Percentiles rank a stretch among this genome's conserved stretches.
Evolutionary conservation across 2,113 vertebrate species (phyloP).

Genomic region (Spilogale gracilis): DNA sequence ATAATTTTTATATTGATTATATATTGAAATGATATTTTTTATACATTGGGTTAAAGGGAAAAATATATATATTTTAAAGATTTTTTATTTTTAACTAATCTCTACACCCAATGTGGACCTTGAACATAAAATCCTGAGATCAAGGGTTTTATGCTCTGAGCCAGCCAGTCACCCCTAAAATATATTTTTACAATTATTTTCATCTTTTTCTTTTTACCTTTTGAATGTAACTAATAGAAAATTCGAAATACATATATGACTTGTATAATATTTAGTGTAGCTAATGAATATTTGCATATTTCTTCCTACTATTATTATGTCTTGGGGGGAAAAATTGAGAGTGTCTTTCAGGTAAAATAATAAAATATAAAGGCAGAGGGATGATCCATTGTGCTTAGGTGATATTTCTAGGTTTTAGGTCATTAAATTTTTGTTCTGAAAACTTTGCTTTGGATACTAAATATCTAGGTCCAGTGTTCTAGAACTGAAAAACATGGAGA

Average conservation of each 20-base stretch:
- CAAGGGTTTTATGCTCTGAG: background rate
- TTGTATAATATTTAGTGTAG: background rate
- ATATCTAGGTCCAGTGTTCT: background rate
- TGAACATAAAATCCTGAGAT: background rate
- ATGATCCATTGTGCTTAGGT: background rate
- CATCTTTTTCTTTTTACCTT: background rate
- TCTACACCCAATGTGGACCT: background rate
- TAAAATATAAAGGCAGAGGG: background rate
- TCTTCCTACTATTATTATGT: background rate
- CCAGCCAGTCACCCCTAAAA: background rate
- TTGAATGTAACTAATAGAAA: background rate
- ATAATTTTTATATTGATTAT: background rate
- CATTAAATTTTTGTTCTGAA: constrained; percentile 46
- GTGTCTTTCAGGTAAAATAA: background rate
- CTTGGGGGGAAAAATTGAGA: background rate
- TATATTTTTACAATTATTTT: background rate
- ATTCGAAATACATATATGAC: background rate
- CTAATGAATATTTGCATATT: background rate
- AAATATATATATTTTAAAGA: background rate
- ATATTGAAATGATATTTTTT: constrained; percentile 1
- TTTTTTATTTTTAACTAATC: background rate
- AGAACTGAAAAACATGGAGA: background rate
- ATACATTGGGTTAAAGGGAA: background rate
- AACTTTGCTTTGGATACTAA: constrained; percentile 54
- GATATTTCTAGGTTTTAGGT: constrained; percentile 13